Evolutionary conservation across 2,888 invertebrate species (phyloP).

Genomic region (Spisula subtruncata): DNA sequence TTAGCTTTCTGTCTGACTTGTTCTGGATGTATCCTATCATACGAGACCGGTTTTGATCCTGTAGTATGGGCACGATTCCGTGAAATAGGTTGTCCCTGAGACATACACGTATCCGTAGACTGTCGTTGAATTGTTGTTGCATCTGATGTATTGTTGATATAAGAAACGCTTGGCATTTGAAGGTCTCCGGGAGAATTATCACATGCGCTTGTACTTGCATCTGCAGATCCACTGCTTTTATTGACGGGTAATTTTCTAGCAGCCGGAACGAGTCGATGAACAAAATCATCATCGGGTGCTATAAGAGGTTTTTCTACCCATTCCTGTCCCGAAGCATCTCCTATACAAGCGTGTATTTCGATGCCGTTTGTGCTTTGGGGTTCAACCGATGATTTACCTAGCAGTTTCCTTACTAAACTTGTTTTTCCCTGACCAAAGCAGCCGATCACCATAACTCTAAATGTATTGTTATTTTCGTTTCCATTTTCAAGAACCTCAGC

Average conservation of each 20-base stretch:
- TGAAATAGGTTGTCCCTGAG: no score
- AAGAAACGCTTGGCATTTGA: no score
- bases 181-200: not conserved
- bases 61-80: no score
- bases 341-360: slow-evolving; percentile 13
- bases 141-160: no score
- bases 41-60: no score
- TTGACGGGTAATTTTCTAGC: not conserved
- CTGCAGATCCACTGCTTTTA: not conserved
- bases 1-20: not conserved
- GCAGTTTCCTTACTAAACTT: slow-evolving; percentile 18
- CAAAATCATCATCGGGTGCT: not conserved
- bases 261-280: slow-evolving; percentile 17
- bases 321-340: not conserved
- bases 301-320: slow-evolving; percentile 14
- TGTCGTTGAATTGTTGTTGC: no score
- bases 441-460: slow-evolving; percentile 43
- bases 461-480: slow-evolving; percentile 29
- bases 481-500: slow-evolving; percentile 28
- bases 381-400: not conserved
- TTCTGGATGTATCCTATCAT: not conserved
- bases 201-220: no score
- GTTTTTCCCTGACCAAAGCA: slow-evolving; percentile 44
- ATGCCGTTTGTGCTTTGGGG: slow-evolving; percentile 28
- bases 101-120: no score